phyloP scores from a whole-genome alignment of 1,140 invertebrate genomes.

The Forficula auricularia region DNA sequence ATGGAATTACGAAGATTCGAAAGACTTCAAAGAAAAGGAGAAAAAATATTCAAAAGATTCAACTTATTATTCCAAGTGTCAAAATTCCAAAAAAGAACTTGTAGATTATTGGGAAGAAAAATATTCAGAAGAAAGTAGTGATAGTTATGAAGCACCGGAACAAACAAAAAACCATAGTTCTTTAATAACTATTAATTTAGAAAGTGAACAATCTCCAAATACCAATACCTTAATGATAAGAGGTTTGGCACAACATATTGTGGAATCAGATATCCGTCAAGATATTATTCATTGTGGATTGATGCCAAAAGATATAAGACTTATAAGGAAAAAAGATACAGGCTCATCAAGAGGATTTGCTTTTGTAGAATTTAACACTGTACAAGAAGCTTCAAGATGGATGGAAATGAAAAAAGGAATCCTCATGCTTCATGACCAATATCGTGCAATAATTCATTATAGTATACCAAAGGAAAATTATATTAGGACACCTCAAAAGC shows the following conservation, averaged over 20 bases:
- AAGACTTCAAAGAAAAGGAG: too few relatives aligned
- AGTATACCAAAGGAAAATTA: slow-evolving; percentile 42
- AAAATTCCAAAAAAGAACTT: too few relatives aligned
- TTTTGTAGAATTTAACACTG: slow-evolving; percentile 86
- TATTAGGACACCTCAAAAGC: too few relatives aligned
- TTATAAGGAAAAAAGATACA: slow-evolving; percentile 73
- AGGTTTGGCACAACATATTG: slow-evolving; percentile 58
- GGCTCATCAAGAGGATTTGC: slow-evolving; percentile 79
- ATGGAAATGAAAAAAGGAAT: slow-evolving; percentile 80
- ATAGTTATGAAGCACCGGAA: too few relatives aligned
- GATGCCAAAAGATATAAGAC: slow-evolving; percentile 63
- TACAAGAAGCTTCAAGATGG: slow-evolving; percentile 74
- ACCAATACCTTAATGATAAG: slow-evolving; percentile 70
- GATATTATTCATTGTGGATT: slow-evolving; percentile 54
- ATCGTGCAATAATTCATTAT: slow-evolving; percentile 49
- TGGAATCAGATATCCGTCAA: slow-evolving; percentile 62
- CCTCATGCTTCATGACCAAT: slow-evolving; percentile 50
- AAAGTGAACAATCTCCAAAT: slow-evolving; percentile 44
- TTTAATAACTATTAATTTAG: too few relatives aligned
- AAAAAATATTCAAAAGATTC: too few relatives aligned
- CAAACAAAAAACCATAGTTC: too few relatives aligned
- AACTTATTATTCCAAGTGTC: too few relatives aligned
- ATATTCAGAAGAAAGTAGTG: too few relatives aligned
- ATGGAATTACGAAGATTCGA: too few relatives aligned
- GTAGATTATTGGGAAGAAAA: too few relatives aligned